These are phyloP conservation scores for Leptinotarsa haldemani DNA, from an alignment of 2,888 invertebrate species.

Conservation along the genomic window DNA sequence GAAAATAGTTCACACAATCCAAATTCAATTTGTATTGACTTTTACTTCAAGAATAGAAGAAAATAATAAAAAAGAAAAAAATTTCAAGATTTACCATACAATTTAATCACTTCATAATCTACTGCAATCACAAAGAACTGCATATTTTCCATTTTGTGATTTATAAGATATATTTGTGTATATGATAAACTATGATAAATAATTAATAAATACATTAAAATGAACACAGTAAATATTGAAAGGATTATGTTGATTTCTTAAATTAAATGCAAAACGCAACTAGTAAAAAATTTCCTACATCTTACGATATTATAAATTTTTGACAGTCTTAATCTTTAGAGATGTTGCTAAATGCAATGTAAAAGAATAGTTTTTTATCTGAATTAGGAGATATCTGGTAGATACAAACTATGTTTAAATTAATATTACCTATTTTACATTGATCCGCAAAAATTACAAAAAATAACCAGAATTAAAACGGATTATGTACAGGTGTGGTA, in stretches of 20 bases:
- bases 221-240: conserved; percentile 52
- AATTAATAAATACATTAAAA: conserved; percentile 51
- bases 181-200: conserved; percentile 48
- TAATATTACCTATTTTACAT: conserved; percentile 51
- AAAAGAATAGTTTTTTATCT: conserved; percentile 62
- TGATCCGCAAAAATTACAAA: conserved; percentile 35
- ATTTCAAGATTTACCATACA: neutral
- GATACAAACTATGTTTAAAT: conserved; percentile 57
- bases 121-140: conserved; percentile 25
- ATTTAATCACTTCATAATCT: neutral
- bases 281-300: conserved; percentile 57
- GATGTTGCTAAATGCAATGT: conserved; percentile 60
- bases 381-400: conserved; percentile 57
- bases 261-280: conserved; percentile 53
- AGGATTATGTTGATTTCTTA: conserved; percentile 44
- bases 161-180: conserved; percentile 36
- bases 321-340: conserved; percentile 62
- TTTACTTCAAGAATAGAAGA: neutral
- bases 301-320: conserved; percentile 58
- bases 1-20: too few relatives aligned
- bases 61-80: neutral
- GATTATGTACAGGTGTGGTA: conserved; percentile 31
- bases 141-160: conserved; percentile 30
- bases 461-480: conserved; percentile 23
- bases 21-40: neutral